These are phyloP conservation scores for Blennius ocellaris DNA, from an alignment of 2,113 vertebrate genomes.

Conservation along the genomic window DNA sequence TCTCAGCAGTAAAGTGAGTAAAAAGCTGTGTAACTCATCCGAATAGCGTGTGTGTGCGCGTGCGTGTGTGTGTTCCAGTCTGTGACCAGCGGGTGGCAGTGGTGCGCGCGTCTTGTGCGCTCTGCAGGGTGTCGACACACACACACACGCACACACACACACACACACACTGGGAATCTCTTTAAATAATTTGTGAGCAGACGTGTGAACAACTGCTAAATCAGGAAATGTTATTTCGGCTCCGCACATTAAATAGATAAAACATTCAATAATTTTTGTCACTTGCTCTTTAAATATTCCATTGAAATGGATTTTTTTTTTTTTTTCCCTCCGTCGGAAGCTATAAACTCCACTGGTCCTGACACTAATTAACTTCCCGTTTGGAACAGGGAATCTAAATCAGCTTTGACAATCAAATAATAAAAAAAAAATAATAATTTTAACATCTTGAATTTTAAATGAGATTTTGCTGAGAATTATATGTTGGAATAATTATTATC, in stretches of 20 bases:
- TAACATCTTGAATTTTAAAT: not conserved
- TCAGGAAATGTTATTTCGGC: not conserved
- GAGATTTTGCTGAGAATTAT: not conserved
- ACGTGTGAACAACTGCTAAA: slow-evolving; percentile 1
- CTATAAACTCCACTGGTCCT: not conserved
- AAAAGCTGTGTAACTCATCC: not conserved
- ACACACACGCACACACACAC: no score
- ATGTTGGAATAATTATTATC: no score
- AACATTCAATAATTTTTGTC: not conserved
- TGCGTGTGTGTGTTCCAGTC: not conserved
- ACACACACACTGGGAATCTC: not conserved
- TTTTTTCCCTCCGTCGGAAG: not conserved
- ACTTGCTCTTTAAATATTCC: not conserved
- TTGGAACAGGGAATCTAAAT: no score
- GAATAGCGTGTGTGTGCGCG: slow-evolving; percentile 2
- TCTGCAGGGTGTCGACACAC: slow-evolving; percentile 7
- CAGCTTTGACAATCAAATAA: no score
- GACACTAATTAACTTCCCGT: not conserved
- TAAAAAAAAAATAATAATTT: no score
- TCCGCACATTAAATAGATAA: not conserved
- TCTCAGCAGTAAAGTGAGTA: not conserved
- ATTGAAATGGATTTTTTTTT: no score
- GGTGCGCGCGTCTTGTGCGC: not conserved
- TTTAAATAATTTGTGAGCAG: not conserved
- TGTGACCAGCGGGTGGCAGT: slow-evolving; percentile 65